Evolutionary conservation across 2,113 vertebrate species (phyloP).

Genomic region (Baryphthengus martii): DNA sequence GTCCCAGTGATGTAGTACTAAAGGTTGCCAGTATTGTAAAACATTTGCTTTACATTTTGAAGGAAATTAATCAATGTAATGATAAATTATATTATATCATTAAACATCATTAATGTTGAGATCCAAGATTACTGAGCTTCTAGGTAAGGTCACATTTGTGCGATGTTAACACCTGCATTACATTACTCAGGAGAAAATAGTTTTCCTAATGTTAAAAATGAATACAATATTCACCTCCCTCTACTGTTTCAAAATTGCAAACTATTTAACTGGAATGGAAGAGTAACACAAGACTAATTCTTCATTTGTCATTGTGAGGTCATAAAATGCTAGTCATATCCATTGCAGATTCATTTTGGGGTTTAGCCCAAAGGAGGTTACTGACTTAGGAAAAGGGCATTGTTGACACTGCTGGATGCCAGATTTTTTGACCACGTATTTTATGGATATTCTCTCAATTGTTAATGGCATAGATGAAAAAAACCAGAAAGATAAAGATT

Average conservation of each 20-base stretch:
- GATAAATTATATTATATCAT: neutral
- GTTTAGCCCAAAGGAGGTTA: neutral
- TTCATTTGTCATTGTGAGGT: neutral
- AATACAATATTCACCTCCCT: neutral
- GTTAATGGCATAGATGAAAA: neutral
- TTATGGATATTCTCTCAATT: neutral
- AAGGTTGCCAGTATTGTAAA: neutral
- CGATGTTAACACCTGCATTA: neutral
- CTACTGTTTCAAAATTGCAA: neutral
- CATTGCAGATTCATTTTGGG: neutral
- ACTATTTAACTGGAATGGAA: neutral
- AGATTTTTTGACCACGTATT: neutral
- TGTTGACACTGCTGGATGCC: neutral
- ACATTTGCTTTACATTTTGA: neutral
- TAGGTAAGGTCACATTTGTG: neutral
- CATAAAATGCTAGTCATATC: neutral
- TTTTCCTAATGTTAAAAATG: neutral
- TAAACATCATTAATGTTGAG: neutral
- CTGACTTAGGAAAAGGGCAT: neutral
- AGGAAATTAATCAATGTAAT: neutral
- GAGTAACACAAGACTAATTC: neutral
- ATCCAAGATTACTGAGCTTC: neutral
- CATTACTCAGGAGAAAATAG: neutral
- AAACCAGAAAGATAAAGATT: neutral
- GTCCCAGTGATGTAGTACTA: neutral